phyloP scores from a whole-genome alignment of 2,888 invertebrate genomes.

The Pachliopta kotzebuea region DNA sequence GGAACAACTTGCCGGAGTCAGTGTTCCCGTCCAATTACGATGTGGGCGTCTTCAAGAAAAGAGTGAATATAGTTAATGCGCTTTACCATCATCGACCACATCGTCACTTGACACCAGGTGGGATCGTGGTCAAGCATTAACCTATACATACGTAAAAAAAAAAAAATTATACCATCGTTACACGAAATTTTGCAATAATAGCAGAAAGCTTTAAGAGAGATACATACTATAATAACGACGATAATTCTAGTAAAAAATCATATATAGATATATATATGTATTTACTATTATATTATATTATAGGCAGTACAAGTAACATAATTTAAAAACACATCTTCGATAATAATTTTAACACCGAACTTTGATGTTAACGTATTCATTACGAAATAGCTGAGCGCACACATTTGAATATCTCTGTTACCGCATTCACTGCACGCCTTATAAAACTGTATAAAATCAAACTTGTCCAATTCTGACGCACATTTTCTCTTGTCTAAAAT shows the following conservation, averaged over 20 bases:
- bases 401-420: neutral
- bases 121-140: too few relatives aligned
- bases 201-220: too few relatives aligned
- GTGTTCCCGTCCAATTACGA: too few relatives aligned
- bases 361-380: neutral
- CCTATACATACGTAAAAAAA: too few relatives aligned
- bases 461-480: neutral
- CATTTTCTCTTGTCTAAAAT: neutral
- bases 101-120: too few relatives aligned
- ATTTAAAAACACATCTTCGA: constrained; percentile 4
- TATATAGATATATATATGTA: neutral
- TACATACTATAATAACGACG: neutral
- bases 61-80: too few relatives aligned
- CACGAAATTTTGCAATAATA: too few relatives aligned
- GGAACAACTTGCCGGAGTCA: too few relatives aligned
- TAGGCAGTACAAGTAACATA: neutral
- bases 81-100: too few relatives aligned
- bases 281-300: neutral
- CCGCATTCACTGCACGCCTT: neutral
- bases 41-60: too few relatives aligned
- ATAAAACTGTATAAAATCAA: neutral
- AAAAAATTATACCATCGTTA: too few relatives aligned
- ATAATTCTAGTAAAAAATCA: neutral
- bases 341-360: neutral
- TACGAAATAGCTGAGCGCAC: neutral